Base-by-base conservation (phyloP, 1,140 invertebrate genomes). In the Formica exsecta region DNA sequence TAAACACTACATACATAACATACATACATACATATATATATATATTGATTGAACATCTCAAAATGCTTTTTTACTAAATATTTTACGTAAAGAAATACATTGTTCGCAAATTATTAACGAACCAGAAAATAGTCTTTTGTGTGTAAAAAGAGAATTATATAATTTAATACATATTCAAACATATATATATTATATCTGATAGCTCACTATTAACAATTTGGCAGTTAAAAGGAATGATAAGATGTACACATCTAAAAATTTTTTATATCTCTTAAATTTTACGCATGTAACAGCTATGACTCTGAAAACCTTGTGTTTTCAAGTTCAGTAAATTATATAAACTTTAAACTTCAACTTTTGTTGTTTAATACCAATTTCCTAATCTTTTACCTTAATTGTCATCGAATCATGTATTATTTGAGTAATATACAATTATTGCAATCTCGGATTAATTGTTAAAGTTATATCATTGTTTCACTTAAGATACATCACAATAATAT, bases 191-290 rank as follows among this genome's bases (percentile, higher is more conserved):
- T 38, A 71, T 36, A 11, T 38, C 22, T 57, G 44, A 80, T 71
- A 81, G 25, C 41, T 44, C 11, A 64, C 66, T 59, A 70, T 61
- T 66, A 68, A 77, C 32, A 11, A 71, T 66, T 59, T 86, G 89
- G 88, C 84, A 92, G 86, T 92, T 90, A 8, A 84, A 61, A 86
- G 90, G 90, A 92, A 92, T 92, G 89, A 59, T 86, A 87, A 70
- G n/a, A 74, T 86, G 41, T 38, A 54, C 57, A 13, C 68, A 86
- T 86, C 19, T n/a, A n/a, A 61, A 9, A 13, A 62, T 25, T 22
- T 74, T 48, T 61, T n/a, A 11, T 22, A 22, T 22, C 22, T 22
- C 22, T 22, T 11, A 61, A 61, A 59, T 80, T 41, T 70, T 61
- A 36, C 22, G 5, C 1, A 6, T 44, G 0, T 22, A 36, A 66